Base-by-base conservation (phyloP, 2,888 invertebrate genomes). In the Phlogophora meticulosa region DNA sequence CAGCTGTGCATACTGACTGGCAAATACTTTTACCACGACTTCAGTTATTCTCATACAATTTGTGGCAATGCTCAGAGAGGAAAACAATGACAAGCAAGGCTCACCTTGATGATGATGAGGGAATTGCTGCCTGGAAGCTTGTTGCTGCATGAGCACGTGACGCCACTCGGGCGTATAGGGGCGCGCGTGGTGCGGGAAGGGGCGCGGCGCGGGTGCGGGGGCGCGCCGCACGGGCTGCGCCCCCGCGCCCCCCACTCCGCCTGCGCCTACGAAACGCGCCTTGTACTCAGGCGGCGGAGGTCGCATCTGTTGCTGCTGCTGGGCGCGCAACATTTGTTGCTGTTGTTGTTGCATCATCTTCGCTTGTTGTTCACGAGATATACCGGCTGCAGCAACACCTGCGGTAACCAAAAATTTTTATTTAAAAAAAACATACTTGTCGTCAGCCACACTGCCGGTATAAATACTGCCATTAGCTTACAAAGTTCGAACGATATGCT, bases 251-350 rank as follows among this genome's bases (percentile, higher is more conserved):
- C 78, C 84, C 69, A 80, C 71, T 7, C 68, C 78, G 36, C 76
- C 78, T 9, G 74, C 74, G 85, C 92, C 92, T 89, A 90, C 96
- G 93, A 94, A 97, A 82, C 95, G 96, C 86, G 97, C 96, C 91
- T 98, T 98, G 93, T 98, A 98, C 91, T 98, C 98, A 2, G 98
- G 98, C 46, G 98, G 98, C 24, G 98, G 98, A 34, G 98, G 98
- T 59, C 98, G 96, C 94, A 93, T 92, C 83, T 94, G 94, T 73
- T 94, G 93, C 77, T 94, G 93, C 74, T 95, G 96, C 81, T 96
- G 96, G 15, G 96, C 96, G 32, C 96, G 92, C 78, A 96, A 81
- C 95, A 96, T 96, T 85, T 97, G 97, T 84, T 97, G 97, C 87
- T 97, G 97, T 81, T 97, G 97, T 81, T 97, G 97, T 86, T 96